Conservation (phyloP, 2,113 vertebrate genomes). For the Hippolais icterina region DNA sequence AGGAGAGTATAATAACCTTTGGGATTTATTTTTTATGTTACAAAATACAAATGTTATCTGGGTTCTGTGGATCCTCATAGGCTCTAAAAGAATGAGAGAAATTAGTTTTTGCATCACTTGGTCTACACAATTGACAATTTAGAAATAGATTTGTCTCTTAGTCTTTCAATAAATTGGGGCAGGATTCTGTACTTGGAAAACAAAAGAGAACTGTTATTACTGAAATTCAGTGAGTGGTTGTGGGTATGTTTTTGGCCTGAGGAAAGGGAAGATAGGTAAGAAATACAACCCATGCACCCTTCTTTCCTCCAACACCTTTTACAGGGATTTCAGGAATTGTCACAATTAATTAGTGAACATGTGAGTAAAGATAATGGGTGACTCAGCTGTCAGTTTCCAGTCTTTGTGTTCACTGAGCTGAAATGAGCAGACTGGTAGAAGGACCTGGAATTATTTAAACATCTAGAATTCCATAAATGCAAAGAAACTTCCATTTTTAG, state of each 20-base stretch:
- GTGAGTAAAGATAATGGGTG: background rate
- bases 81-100: constrained; percentile 27
- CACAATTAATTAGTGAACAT: background rate
- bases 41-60: constrained; percentile 23
- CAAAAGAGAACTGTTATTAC: background rate
- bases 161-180: background rate
- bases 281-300: background rate
- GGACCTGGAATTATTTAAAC: background rate
- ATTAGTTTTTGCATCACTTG: constrained; percentile 40
- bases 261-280: background rate
- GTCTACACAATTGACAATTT: background rate
- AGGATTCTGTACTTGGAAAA: background rate
- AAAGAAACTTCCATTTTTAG: background rate
- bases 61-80: background rate
- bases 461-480: background rate
- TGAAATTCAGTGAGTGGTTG: background rate
- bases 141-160: constrained; percentile 31
- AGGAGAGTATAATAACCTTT: background rate
- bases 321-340: background rate
- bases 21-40: constrained; percentile 19
- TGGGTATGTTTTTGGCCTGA: background rate
- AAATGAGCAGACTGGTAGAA: background rate
- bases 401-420: background rate
- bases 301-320: background rate
- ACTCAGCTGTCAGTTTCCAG: background rate